These are phyloP conservation scores for Willisornis vidua DNA, from an alignment of 2,113 vertebrate genomes.

Conservation along the genomic window DNA sequence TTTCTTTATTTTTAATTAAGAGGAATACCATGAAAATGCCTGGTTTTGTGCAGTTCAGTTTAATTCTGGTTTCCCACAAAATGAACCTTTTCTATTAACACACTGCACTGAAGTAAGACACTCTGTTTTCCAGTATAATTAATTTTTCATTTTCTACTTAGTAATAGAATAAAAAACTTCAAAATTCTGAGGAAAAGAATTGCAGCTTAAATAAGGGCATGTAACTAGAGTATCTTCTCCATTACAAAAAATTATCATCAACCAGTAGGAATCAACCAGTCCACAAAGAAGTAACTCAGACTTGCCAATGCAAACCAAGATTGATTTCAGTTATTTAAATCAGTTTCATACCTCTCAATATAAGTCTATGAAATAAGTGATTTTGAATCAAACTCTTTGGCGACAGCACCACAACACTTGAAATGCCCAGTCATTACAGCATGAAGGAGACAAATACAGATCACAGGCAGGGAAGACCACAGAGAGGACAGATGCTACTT, in stretches of 20 bases:
- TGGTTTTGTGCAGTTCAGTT: background rate
- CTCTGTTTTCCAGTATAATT: background rate
- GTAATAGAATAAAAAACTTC: background rate
- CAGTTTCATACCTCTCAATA: background rate
- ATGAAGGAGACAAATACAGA: background rate
- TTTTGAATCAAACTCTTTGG: background rate
- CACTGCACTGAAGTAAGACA: background rate
- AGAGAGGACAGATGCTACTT: background rate
- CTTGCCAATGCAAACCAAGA: background rate
- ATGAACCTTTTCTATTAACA: background rate
- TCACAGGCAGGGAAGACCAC: background rate
- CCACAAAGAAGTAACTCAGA: background rate
- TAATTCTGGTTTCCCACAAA: background rate
- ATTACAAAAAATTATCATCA: background rate
- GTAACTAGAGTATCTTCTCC: background rate
- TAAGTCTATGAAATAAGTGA: background rate
- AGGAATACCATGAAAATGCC: background rate
- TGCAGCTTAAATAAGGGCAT: background rate
- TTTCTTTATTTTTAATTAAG: background rate
- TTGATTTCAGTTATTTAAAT: background rate
- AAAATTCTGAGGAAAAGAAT: background rate
- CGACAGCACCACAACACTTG: background rate
- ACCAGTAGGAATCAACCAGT: background rate
- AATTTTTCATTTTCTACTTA: background rate
- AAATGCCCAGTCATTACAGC: background rate